Evolutionary conservation across 2,113 vertebrate species (phyloP).

Genomic region (Peromyscus californicus): DNA sequence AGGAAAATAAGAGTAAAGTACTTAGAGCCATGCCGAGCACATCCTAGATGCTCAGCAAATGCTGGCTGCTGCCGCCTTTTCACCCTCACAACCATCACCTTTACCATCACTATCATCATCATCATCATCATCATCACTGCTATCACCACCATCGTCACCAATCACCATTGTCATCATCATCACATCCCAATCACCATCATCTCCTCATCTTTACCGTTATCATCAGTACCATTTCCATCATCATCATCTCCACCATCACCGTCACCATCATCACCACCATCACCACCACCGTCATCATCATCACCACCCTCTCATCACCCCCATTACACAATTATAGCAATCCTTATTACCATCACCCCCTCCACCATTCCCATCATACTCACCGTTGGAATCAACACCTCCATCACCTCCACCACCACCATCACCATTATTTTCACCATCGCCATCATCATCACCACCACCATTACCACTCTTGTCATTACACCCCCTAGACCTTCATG

Average conservation of each 20-base stretch:
- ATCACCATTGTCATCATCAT: background rate
- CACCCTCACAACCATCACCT: background rate
- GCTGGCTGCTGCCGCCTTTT: background rate
- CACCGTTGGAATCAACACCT: fast-evolving
- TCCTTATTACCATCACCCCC: background rate
- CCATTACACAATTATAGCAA: background rate
- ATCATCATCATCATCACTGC: background rate
- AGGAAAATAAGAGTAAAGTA: background rate
- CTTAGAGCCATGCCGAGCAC: background rate
- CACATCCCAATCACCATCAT: background rate
- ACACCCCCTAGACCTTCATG: too few relatives aligned
- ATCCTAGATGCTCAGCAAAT: background rate
- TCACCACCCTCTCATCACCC: too few relatives aligned
- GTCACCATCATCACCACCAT: fast-evolving
- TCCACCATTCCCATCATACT: fast-evolving
- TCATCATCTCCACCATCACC: fast-evolving
- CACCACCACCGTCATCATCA: fast-evolving
- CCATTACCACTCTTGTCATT: fast-evolving
- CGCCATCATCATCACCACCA: fast-evolving
- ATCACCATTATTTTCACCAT: fast-evolving
- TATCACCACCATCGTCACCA: background rate
- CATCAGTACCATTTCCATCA: fast-evolving
- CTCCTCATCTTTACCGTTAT: fast-evolving
- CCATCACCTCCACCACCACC: fast-evolving
- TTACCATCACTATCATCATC: background rate